These are phyloP conservation scores for Melanotaenia trifasciata DNA, from an alignment of 2,797 vertebrate genomes.

Conservation along the genomic window DNA sequence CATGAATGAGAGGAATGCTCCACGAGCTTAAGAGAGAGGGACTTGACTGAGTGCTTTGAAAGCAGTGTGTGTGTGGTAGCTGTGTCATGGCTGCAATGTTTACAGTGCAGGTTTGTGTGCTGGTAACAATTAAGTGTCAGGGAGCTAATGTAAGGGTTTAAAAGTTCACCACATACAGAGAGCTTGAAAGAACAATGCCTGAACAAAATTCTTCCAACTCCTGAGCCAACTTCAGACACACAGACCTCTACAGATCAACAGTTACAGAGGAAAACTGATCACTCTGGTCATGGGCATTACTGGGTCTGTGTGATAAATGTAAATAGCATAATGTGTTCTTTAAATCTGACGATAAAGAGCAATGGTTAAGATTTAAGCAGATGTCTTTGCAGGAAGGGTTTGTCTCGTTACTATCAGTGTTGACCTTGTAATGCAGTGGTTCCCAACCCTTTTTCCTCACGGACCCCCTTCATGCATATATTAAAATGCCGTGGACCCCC, in stretches of 20 bases:
- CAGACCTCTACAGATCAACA: background rate
- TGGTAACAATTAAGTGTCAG: slow-evolving; percentile 77
- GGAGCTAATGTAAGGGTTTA: slow-evolving; percentile 68
- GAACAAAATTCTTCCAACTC: slow-evolving; percentile 37
- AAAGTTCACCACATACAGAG: slow-evolving; percentile 63
- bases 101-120: slow-evolving; percentile 62
- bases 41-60: slow-evolving; percentile 63
- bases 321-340: background rate
- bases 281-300: background rate
- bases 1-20: slow-evolving; percentile 78
- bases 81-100: slow-evolving; percentile 53
- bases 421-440: too few relatives aligned
- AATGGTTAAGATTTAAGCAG: background rate
- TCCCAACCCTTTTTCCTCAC: too few relatives aligned
- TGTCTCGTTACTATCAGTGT: background rate
- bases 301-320: background rate
- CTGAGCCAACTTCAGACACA: slow-evolving; percentile 29
- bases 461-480: too few relatives aligned
- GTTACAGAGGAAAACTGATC: background rate
- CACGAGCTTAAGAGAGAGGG: slow-evolving; percentile 51
- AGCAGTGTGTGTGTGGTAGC: slow-evolving; percentile 40
- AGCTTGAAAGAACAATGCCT: slow-evolving; percentile 30
- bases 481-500: too few relatives aligned
- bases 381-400: too few relatives aligned
- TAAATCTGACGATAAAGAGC: background rate